Evolutionary conservation across 2,888 invertebrate genomes (phyloP).

Genomic region (Chymomyza caudatula): DNA sequence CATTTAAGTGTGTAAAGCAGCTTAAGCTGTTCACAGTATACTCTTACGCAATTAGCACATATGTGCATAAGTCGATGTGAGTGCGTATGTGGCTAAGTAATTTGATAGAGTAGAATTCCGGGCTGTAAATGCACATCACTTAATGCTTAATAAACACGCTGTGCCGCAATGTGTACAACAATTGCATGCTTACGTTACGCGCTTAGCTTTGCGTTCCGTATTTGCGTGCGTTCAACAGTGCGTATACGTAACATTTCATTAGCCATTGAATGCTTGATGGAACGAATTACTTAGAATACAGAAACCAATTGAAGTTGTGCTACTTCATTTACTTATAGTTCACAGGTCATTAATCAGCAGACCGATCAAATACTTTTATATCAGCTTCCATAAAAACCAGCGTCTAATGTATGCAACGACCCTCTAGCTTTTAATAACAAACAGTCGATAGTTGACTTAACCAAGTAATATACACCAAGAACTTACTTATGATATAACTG

Average conservation of each 20-base stretch:
- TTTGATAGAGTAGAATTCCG: background rate
- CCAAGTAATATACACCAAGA: background rate
- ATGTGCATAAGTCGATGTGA: background rate
- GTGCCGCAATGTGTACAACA: background rate
- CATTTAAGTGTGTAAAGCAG: too few species aligned
- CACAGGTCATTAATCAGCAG: background rate
- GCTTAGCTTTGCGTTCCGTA: background rate
- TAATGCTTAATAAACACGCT: slow-evolving; percentile 1
- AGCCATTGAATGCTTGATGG: background rate
- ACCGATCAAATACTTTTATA: background rate
- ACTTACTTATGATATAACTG: background rate
- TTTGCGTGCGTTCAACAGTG: background rate
- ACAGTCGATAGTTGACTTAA: slow-evolving; percentile 33
- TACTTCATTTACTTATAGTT: background rate
- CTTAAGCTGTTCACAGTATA: too few species aligned
- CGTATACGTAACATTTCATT: background rate
- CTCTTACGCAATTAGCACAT: too few species aligned
- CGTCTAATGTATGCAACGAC: background rate
- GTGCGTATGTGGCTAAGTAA: background rate
- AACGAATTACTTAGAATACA: background rate
- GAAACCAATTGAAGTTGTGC: background rate
- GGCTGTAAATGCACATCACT: background rate
- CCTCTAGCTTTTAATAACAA: slow-evolving; percentile 49
- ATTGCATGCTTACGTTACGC: background rate
- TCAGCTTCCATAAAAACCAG: background rate